Evolutionary conservation across 2,113 vertebrate species (phyloP), one percentile per base, ranked within the genome.

Genomic region (Tautogolabrus adspersus): DNA sequence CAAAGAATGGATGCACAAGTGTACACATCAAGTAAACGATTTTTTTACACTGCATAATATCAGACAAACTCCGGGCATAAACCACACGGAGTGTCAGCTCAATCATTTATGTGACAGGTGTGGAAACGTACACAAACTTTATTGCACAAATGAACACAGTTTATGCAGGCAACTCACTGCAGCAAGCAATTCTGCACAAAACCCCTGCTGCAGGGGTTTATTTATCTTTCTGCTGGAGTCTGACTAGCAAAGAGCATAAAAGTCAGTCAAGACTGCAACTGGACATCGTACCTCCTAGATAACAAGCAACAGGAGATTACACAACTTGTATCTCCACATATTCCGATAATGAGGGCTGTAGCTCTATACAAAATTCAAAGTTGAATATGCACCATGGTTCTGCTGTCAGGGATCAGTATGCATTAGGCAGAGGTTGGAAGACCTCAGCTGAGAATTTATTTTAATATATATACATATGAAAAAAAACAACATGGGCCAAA

Each of bases 141-240:
- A 15, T 10, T 18, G 11, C 71, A 19, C 30, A 70, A 74, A 57
- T 58, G 60, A 37, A 44, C 46, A 76, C 12, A 46, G 5, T 51
- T 44, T 38, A 55, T 77, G 15, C 34, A 61, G 16, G 59, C 68
- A 21, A 61, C 11, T 60, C 67, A 64, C 44, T 52, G 38, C 11
- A 57, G 30, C 8, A 47, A 72, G 54, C 23, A 64, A 46, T 66
- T 56, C 16, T 37, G 11, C 47, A 60, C 13, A 65, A 64, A 81
- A n/a, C 21, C 26, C 3, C 40, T 56, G 54, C 34, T 59, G 56
- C 23, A 56, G 52, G 40, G 54, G 16, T 2, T 51, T 69, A 6
- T 69, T 69, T 44, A 46, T 49, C 21, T 56, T 13, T 38, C 46
- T 66, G 38, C 3, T 22, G 22, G n/a, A n/a, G 61, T 63, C 40